phyloP scores from a whole-genome alignment of 2,888 invertebrate species.

The Hemithea aestivaria region DNA sequence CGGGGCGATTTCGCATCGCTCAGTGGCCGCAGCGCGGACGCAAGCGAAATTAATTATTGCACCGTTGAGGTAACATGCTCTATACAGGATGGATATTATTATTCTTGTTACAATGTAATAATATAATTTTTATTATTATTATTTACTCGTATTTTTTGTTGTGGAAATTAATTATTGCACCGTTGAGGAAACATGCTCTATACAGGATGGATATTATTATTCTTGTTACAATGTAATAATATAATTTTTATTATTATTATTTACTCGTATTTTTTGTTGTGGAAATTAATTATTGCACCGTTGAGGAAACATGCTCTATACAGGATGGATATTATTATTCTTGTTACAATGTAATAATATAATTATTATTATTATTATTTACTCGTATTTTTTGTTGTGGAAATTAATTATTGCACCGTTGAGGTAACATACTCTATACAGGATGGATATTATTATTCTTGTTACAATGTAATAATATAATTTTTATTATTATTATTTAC shows the following conservation, averaged over 20 bases:
- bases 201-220: constrained; percentile 6
- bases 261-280: too few relatives aligned
- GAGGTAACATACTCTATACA: constrained; percentile 5
- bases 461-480: too few relatives aligned
- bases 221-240: too few relatives aligned
- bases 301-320: constrained; percentile 1
- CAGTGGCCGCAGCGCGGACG: constrained; percentile 34
- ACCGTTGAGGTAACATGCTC: constrained; percentile 6
- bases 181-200: constrained; percentile 5
- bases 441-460: constrained; percentile 1
- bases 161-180: constrained; percentile 50
- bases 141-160: too few relatives aligned
- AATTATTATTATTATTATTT: too few relatives aligned
- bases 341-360: too few relatives aligned
- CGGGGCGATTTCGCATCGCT: constrained; percentile 47
- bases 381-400: too few relatives aligned
- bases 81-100: constrained; percentile 7
- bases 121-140: too few relatives aligned
- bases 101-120: too few relatives aligned
- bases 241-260: too few relatives aligned
- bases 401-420: constrained; percentile 46
- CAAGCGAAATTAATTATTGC: constrained; percentile 50
- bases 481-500: too few relatives aligned
- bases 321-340: constrained; percentile 5
- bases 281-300: constrained; percentile 48